phyloP scores from a whole-genome alignment of 2,888 invertebrate species.

The Aphodius sticticus region DNA sequence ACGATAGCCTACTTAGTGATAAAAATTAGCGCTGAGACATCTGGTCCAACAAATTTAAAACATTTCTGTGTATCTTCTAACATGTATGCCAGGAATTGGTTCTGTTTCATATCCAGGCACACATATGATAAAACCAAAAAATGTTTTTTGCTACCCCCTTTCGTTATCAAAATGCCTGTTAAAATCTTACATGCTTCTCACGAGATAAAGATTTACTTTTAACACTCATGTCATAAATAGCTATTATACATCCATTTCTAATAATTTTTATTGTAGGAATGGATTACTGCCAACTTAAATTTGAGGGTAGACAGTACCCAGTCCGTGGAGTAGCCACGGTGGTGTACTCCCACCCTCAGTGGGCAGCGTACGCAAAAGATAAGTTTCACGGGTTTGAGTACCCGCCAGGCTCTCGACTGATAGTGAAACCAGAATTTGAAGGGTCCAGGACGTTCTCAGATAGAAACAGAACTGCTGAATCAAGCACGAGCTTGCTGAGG shows the following conservation, averaged over 20 bases:
- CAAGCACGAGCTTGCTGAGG: slow-evolving; percentile 8
- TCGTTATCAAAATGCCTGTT: no score
- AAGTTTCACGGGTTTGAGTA: slow-evolving; percentile 93
- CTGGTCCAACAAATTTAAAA: no score
- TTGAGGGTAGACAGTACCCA: slow-evolving; percentile 62
- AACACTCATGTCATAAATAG: not conserved
- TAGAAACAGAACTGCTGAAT: not conserved
- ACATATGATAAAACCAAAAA: no score
- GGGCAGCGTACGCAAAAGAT: slow-evolving; percentile 80
- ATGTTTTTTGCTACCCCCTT: no score
- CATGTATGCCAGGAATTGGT: no score
- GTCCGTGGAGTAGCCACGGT: slow-evolving; percentile 69
- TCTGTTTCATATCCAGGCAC: no score
- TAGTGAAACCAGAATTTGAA: slow-evolving; percentile 72
- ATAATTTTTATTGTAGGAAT: slow-evolving; percentile 53
- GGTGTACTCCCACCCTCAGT: slow-evolving; percentile 74
- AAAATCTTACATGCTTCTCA: no score
- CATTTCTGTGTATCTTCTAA: no score
- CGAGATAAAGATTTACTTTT: no score
- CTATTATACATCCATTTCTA: not conserved
- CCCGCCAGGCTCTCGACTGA: slow-evolving; percentile 84
- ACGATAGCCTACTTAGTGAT: no score
- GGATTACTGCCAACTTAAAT: slow-evolving; percentile 67
- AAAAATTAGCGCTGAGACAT: no score
- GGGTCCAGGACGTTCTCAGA: slow-evolving; percentile 32